phyloP scores from a whole-genome alignment of 2,797 vertebrate species.

The Brachyrhaphis roseni region DNA sequence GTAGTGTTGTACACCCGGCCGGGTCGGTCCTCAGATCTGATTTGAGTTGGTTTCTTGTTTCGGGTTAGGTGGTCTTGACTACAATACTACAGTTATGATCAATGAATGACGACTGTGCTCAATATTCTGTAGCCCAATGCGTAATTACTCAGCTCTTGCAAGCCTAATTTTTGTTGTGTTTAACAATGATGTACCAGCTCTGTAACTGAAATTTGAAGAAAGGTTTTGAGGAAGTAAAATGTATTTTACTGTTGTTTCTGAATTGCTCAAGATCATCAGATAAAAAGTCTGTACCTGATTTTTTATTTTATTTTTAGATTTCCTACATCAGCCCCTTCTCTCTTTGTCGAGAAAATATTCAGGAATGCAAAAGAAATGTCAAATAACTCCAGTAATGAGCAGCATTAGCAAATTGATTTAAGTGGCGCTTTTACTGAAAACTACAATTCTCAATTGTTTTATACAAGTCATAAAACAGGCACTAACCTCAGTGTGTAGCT shows the following conservation, averaged over 20 bases:
- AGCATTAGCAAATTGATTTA: not conserved
- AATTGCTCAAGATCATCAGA: not conserved
- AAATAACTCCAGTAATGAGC: not conserved
- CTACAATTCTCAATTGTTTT: not conserved
- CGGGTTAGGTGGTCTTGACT: no score
- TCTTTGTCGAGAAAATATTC: not conserved
- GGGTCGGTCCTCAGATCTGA: no score
- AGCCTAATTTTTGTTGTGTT: constrained; percentile 39
- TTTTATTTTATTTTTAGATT: not conserved
- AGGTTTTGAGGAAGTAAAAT: constrained; percentile 4
- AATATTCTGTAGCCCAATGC: constrained; percentile 39
- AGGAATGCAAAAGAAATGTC: not conserved
- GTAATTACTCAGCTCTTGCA: constrained; percentile 36
- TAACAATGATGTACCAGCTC: constrained; percentile 17
- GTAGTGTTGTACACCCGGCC: no score
- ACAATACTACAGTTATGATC: constrained; percentile 34
- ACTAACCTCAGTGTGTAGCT: constrained; percentile 1
- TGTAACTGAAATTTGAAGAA: constrained; percentile 27
- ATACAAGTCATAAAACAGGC: constrained; percentile 1
- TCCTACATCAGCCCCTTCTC: not conserved
- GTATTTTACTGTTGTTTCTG: not conserved
- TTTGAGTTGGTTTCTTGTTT: no score
- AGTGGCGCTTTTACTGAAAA: not conserved
- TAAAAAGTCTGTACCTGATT: not conserved
- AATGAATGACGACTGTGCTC: constrained; percentile 51